phyloP scores from a whole-genome alignment of 2,888 invertebrate species.

The Aporophyla nigra region DNA sequence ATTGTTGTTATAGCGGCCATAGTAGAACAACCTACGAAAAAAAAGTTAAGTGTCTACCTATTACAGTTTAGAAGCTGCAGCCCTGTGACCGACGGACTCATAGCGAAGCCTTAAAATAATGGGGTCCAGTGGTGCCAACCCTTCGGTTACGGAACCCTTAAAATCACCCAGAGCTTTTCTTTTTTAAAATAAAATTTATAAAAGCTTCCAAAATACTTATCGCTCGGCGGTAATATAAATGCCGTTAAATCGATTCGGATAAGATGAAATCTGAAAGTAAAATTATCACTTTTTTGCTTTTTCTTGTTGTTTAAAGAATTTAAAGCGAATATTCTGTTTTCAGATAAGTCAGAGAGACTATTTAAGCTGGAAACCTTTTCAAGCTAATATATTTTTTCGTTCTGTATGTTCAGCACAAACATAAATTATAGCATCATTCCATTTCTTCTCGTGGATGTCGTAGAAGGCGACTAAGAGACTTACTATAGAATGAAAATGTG shows the following conservation, averaged over 20 bases:
- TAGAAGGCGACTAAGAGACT: too few relatives aligned
- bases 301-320: conserved; percentile 18
- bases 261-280: conserved; percentile 22
- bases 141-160: not conserved
- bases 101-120: not conserved
- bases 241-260: not conserved
- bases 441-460: too few relatives aligned
- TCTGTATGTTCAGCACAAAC: too few relatives aligned
- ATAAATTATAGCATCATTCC: too few relatives aligned
- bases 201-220: conserved; percentile 18
- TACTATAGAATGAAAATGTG: too few relatives aligned
- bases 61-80: not conserved
- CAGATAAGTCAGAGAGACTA: not conserved
- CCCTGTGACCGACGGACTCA: not conserved
- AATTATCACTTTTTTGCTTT: conserved; percentile 12
- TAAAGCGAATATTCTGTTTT: conserved; percentile 3
- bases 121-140: not conserved
- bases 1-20: too few relatives aligned
- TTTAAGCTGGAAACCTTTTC: not conserved
- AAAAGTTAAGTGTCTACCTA: not conserved
- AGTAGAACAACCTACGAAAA: too few relatives aligned
- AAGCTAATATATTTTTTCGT: too few relatives aligned
- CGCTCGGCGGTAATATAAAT: conserved; percentile 14
- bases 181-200: conserved; percentile 39
- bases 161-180: conserved; percentile 47